Base-by-base conservation (phyloP, 2,797 vertebrate species). In the Myotis pilosus region DNA sequence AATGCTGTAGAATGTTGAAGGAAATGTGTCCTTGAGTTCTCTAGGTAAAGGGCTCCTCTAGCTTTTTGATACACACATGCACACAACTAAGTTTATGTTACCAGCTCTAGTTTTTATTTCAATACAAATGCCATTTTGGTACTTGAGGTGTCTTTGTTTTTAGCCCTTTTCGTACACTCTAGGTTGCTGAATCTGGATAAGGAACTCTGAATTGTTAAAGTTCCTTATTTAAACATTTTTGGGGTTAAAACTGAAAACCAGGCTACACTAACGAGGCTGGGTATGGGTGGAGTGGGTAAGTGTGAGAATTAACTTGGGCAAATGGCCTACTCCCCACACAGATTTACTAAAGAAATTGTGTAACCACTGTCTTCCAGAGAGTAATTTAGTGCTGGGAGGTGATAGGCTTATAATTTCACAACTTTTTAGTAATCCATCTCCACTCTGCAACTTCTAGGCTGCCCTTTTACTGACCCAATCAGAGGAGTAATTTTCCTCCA, bases 271-370 rank as follows among this genome's bases (percentile, higher is more conserved):
- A 91, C 90, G 72, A 94, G 80, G 49, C 25, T 94, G 38, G 60
- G 33, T 23, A 85, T 85, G 38, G 85, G 82, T 88, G 38, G 87
- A 82, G 41, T 79, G 72, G 55, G 23, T 62, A 90, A 69, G 20
- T 88, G 85, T 90, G 92, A 95, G 62, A 92, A 91, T 79, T 78
- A 20, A 51, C 47, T 89, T 95, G 66, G 57, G 53, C 75, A 95
- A 94, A 87, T n/a, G 53, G 51, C 84, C 76, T 94, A 68, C 66
- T 75, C 15, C 82, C 25, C 23, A 74, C 38, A 72, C 41, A 94
- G 41, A 87, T 79, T 90, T 84, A 66, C 86, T 85, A 38, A 92
- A 81, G 87, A 91, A 80, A 57, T 78, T 87, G 72, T 87, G 60
- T 89, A 92, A 76, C 71, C 15, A 69, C 19, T 89, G 66, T 66